These are phyloP conservation scores for Platerodrilus igneus DNA, from an alignment of 2,888 invertebrate genomes.

Conservation along the genomic window DNA sequence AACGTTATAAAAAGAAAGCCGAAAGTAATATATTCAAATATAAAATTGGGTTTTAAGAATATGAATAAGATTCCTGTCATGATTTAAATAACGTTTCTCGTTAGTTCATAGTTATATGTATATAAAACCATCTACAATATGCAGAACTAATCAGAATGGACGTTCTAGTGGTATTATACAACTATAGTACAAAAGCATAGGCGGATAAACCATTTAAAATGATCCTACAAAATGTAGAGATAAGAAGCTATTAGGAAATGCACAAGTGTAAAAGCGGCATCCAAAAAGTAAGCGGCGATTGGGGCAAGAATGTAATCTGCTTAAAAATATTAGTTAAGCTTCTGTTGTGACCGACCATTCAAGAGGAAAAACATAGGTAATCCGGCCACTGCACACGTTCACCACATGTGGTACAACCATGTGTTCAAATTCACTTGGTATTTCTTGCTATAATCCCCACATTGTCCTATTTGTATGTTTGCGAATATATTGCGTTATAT, in stretches of 20 bases:
- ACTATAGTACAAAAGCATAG: no score
- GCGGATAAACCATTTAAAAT: conserved; percentile 47
- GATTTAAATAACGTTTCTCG: no score
- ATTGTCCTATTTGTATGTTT: conserved; percentile 14
- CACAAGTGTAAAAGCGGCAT: conserved; percentile 29
- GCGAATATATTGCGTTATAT: no score
- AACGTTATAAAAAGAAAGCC: no score
- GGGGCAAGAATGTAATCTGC: conserved; percentile 44
- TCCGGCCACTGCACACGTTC: conserved; percentile 34
- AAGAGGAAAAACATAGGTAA: conserved; percentile 44
- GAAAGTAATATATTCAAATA: no score
- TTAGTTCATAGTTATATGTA: no score
- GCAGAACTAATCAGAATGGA: no score
- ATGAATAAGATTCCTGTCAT: no score
- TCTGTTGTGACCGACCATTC: conserved; percentile 44
- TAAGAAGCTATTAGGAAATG: conserved; percentile 34
- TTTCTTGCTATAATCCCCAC: conserved; percentile 17
- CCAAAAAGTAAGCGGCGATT: conserved; percentile 28
- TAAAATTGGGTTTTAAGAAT: no score
- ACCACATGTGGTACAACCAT: conserved; percentile 27
- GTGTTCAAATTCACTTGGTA: conserved; percentile 21
- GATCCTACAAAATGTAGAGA: conserved; percentile 38
- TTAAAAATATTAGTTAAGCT: conserved; percentile 45
- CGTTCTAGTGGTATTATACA: no score
- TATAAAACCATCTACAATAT: no score